A percentile compares a stretch with the other conserved stretches of the same genome.
Evolutionary conservation across 2,888 invertebrate species (phyloP).

Genomic region (Clunio marinus): DNA sequence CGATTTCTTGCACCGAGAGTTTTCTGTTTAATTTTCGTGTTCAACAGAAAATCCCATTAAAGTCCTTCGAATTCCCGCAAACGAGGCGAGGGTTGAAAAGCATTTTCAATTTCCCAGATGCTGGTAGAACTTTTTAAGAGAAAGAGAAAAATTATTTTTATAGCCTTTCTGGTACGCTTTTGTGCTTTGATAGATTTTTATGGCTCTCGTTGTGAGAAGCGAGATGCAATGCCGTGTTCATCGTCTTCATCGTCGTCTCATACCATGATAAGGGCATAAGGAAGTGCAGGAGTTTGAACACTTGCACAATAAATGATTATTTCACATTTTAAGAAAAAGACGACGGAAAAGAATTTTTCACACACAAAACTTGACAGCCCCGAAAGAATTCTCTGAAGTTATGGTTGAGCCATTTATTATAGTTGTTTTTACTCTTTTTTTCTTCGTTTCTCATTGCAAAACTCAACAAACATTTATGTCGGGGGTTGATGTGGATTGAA

Average conservation of each 20-base stretch:
- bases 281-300: conserved; percentile 2
- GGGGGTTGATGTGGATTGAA: conserved; percentile 35
- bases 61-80: background rate
- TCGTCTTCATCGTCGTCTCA: background rate
- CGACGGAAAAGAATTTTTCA: conserved; percentile 17
- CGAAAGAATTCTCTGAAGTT: conserved; percentile 32
- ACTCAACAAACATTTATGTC: conserved; percentile 7
- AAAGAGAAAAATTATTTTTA: conserved; percentile 35
- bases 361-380: conserved; percentile 36
- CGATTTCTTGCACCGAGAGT: too few species aligned
- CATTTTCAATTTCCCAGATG: conserved; percentile 25
- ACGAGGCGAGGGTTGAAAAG: background rate
- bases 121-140: conserved; percentile 17
- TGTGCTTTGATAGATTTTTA: conserved; percentile 39
- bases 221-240: background rate
- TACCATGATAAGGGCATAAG: background rate
- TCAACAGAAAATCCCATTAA: background rate
- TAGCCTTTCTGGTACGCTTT: conserved; percentile 30
- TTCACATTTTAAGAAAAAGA: background rate
- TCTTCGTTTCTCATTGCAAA: background rate
- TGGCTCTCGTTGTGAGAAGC: conserved; percentile 24
- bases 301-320: background rate
- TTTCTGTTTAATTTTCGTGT: too few species aligned
- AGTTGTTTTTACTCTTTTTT: conserved; percentile 2
- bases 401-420: conserved; percentile 36